phyloP scores from a whole-genome alignment of 1,140 invertebrate species.

The Pseudobourletiella spinata region DNA sequence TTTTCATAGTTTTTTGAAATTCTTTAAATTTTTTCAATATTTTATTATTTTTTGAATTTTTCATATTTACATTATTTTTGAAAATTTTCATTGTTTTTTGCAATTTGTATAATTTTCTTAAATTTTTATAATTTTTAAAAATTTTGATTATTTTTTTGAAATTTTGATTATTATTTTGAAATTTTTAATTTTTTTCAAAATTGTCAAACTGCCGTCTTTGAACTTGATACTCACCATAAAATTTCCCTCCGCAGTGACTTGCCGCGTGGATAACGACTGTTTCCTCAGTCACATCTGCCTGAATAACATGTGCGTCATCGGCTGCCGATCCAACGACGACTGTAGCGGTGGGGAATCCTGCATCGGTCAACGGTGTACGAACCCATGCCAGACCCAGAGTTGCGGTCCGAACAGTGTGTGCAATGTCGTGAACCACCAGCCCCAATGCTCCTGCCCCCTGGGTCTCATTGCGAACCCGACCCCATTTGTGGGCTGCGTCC shows the following conservation, averaged over 20 bases:
- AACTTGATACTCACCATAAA: conserved; percentile 11
- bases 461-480: conserved; percentile 76
- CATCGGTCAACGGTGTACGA: conserved; percentile 63
- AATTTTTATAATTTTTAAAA: conserved; percentile 7
- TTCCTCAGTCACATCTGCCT: conserved; percentile 82
- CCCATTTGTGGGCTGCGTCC: conserved; percentile 61
- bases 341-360: conserved; percentile 74
- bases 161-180: no score
- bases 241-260: conserved; percentile 62
- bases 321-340: conserved; percentile 76
- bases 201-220: no score
- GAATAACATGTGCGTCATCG: conserved; percentile 71
- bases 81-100: no score
- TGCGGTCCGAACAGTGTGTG: conserved; percentile 79
- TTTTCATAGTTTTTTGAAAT: no score
- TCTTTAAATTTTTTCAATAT: no score
- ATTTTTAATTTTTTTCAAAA: no score
- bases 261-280: conserved; percentile 79
- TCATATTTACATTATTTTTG: no score
- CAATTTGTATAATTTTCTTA: not conserved
- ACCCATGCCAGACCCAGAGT: conserved; percentile 61
- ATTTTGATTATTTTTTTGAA: conserved; percentile 9
- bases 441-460: conserved; percentile 62
- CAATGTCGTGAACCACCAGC: conserved; percentile 60
- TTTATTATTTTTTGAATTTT: no score